These are phyloP conservation scores for Eilema caniola DNA, from an alignment of 2,888 invertebrate species.

Conservation along the genomic window DNA sequence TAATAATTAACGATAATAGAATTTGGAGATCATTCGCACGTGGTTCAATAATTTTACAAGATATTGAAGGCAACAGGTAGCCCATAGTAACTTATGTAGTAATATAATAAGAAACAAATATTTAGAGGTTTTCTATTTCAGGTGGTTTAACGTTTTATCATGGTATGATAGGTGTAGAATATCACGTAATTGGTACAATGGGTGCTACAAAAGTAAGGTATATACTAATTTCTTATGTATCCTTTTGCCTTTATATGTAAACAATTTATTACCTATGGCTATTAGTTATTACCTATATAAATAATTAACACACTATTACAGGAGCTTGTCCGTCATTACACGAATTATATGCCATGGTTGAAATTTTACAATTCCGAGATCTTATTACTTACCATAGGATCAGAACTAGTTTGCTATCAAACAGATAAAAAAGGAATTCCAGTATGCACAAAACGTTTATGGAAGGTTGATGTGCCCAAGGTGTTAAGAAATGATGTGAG, in stretches of 20 bases:
- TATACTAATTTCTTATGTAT: conserved; percentile 1
- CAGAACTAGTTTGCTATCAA: conserved; percentile 66
- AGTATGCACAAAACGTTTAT: conserved; percentile 53
- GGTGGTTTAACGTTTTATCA: conserved; percentile 35
- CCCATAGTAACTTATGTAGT: neutral
- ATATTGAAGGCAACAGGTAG: conserved; percentile 52
- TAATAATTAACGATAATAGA: conserved; percentile 66
- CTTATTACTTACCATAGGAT: conserved; percentile 69
- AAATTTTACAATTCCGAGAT: conserved; percentile 63
- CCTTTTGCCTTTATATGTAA: no score
- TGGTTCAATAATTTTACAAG: conserved; percentile 57
- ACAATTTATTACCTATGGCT: no score
- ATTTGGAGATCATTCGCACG: conserved; percentile 67
- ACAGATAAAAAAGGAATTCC: conserved; percentile 62
- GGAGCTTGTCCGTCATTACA: conserved; percentile 65
- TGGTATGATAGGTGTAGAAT: conserved; percentile 70
- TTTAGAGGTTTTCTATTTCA: conserved; percentile 14
- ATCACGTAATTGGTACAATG: conserved; percentile 76
- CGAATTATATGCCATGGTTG: conserved; percentile 81
- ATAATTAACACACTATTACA: conserved; percentile 51
- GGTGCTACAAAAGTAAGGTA: conserved; percentile 65
- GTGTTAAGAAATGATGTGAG: conserved; percentile 70
- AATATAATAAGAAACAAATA: neutral
- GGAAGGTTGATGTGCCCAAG: conserved; percentile 72
- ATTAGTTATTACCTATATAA: neutral